Evolutionary conservation across 2,113 vertebrate genomes (phyloP), one percentile per base, ranked within the genome.

Genomic region (Dermatemys mawii): DNA sequence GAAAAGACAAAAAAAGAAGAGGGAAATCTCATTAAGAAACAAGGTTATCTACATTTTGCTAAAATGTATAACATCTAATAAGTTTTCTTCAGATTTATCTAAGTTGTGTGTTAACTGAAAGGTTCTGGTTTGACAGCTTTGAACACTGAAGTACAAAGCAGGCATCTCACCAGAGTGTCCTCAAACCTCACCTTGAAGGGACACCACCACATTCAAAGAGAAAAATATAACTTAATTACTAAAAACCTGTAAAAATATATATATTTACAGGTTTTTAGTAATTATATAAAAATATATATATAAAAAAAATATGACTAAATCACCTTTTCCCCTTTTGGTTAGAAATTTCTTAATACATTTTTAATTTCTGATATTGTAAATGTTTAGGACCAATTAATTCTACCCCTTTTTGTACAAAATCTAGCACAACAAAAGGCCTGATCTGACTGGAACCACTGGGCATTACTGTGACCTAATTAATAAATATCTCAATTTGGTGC

Each of bases 21-120:
- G 21, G 38, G 13, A 57, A 76, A 83, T 60, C 53, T 24, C 95
- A 97, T 95, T 96, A 92, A 96, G 78, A 95, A 96, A 95, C 54
- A 88, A 67, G 60, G 83, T 97, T 96, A 95, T 91, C 89, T 89
- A 93, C 44, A 90, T 91, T 84, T 78, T 90, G 88, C 51, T 84
- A 83, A 85, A 96, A 86, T n/a, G 38, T 86, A 89, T 86, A 10
- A 92, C 48, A 84, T 82, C 49, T 38, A 83, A 96, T 55, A 90
- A 19, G 29, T 44, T 85, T 46, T 94, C 14, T 83, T 90, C 50
- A 90, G 86, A 86, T 89, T 93, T 60, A 87, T 86, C 53, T 88
- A 76, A 50, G 41, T 24, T 54, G 82, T 11, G 17, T 57, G 29
- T 82, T 83, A 96, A 81, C 6, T 48, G 54, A 48, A 44, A 4